A percentile compares a stretch with the other conserved stretches of the same genome.
Evolutionary conservation across 2,113 vertebrate species (phyloP).

Genomic region (Rhea americana): DNA sequence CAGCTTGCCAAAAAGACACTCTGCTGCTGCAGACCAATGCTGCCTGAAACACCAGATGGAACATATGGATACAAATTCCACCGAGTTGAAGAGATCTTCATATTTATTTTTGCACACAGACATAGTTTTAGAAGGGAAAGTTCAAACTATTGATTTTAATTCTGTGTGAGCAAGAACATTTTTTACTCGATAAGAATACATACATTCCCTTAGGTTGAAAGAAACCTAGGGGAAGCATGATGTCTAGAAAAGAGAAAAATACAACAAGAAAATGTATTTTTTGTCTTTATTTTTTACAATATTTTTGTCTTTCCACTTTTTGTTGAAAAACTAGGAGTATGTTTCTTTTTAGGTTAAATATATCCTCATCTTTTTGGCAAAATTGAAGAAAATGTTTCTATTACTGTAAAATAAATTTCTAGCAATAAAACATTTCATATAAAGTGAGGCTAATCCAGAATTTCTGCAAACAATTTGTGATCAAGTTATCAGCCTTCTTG

Average conservation of each 20-base stretch:
- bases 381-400: neutral
- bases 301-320: neutral
- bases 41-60: constrained; percentile 7
- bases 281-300: neutral
- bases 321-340: neutral
- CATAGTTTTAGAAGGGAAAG: neutral
- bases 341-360: neutral
- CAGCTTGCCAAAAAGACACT: neutral
- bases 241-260: neutral
- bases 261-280: neutral
- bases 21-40: neutral
- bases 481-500: neutral
- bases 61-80: neutral
- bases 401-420: neutral
- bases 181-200: neutral
- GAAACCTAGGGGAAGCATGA: neutral
- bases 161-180: neutral
- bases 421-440: neutral
- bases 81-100: neutral
- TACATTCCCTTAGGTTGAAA: neutral
- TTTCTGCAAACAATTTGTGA: neutral
- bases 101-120: neutral
- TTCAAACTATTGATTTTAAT: neutral
- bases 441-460: neutral
- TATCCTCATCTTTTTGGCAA: fast-evolving